These are phyloP conservation scores for Terebella lapidaria DNA, from an alignment of 2,888 invertebrate species.

Conservation along the genomic window DNA sequence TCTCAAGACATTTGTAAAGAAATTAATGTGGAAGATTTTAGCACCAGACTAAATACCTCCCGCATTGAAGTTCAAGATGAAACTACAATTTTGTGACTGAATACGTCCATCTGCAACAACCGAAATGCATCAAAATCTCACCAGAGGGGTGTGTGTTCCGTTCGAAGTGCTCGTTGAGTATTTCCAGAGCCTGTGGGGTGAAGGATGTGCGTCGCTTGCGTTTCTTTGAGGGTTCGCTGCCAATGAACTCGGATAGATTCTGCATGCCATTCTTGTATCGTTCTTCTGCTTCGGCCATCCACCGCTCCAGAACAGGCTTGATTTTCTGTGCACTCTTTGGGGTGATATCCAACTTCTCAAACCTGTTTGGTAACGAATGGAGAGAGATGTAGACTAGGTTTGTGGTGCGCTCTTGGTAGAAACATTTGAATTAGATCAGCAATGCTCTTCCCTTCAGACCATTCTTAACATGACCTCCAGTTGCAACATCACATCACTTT, in stretches of 20 bases:
- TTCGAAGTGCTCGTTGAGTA: constrained; percentile 92
- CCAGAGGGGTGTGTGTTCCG: constrained; percentile 97
- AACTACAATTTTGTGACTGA: too few relatives aligned
- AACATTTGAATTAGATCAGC: too few relatives aligned
- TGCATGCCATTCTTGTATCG: constrained; percentile 72
- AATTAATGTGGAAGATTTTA: too few relatives aligned
- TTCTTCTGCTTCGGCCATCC: constrained; percentile 99
- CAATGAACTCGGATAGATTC: constrained; percentile 84
- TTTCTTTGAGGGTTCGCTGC: constrained; percentile 94
- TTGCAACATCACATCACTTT: too few relatives aligned
- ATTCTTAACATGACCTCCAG: too few relatives aligned
- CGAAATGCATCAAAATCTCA: too few relatives aligned
- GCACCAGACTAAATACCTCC: too few relatives aligned
- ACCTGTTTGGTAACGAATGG: constrained; percentile 59
- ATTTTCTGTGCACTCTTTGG: constrained; percentile 99
- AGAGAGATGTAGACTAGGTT: too few relatives aligned
- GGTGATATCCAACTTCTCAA: constrained; percentile 98
- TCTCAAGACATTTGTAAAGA: too few relatives aligned
- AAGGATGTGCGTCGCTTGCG: constrained; percentile 93
- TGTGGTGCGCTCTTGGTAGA: too few relatives aligned
- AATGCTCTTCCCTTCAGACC: neutral
- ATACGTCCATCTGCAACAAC: too few relatives aligned
- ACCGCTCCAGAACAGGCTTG: constrained; percentile 94
- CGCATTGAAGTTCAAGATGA: neutral
- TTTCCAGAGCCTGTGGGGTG: constrained; percentile 90